Evolutionary conservation across 2,113 vertebrate genomes (phyloP), one percentile per base, ranked within the genome.

Genomic region (Nanger granti): DNA sequence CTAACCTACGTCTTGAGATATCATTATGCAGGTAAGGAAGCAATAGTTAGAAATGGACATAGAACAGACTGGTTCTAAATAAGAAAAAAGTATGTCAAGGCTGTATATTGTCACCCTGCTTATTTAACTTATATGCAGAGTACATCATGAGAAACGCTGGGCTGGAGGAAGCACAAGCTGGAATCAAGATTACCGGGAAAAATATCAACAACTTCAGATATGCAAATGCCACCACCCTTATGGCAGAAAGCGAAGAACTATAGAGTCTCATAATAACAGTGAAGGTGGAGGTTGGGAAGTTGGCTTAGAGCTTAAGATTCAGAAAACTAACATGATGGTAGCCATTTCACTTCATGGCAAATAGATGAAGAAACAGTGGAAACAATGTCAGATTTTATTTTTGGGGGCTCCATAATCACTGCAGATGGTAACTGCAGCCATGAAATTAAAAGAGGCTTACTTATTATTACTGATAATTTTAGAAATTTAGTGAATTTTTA

Each of bases 341-440:
- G 17, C 66, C 0, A 0, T n/a, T 69, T 9, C 17, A 66, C 34
- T 66, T 66, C 17, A 66, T n/a, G 34, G 34, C 31, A 66, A 66
- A 66, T 66, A 66, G 34, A n/a, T 66, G 34, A 17, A 34, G 17
- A 66, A 66, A 1, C 64, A n/a, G 8, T n/a, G 66, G 8, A 69
- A 69, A 10, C 8, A 69, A 17, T n/a, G 64, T 10, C 17, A n/a
- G 17, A n/a, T 8, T 37, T 37, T 69, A 34, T 69, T 37, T 10
- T 22, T 0, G 0, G 2, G 8, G 34, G 18, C 8, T 69, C 34
- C 34, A 11, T 10, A 37, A 37, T 69, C 18, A 69, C 8, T 69
- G 18, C n/a, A 37, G 34, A 69, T 37, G 66, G 18, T 69, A 8
- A 37, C 18, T 37, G 18, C 18, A 69, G 34, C 17, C 66, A 69